phyloP scores from a whole-genome alignment of 2,797 vertebrate species.

The Myripristis murdjan region DNA sequence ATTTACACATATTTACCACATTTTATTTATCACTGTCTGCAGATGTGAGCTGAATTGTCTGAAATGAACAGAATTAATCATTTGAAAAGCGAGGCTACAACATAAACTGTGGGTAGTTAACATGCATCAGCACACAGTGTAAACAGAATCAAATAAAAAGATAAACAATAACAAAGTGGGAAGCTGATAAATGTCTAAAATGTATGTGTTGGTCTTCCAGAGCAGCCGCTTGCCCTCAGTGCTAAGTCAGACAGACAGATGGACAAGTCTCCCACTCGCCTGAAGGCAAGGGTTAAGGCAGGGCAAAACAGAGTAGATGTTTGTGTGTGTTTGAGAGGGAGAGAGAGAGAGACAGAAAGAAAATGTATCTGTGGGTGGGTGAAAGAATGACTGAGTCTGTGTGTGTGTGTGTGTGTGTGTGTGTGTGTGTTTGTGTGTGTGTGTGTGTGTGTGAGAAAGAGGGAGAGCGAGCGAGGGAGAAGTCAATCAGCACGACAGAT shows the following conservation, averaged over 20 bases:
- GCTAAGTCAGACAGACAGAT: slow-evolving; percentile 89
- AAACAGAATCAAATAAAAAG: background rate
- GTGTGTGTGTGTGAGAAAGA: background rate
- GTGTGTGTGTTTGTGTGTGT: too few relatives aligned
- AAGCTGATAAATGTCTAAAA: background rate
- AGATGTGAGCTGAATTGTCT: background rate
- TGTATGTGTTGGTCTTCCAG: background rate
- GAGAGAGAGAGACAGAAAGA: slow-evolving; percentile 2
- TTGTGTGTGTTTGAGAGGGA: background rate
- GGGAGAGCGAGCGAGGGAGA: background rate
- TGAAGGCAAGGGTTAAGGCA: slow-evolving; percentile 79
- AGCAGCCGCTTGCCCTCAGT: slow-evolving; percentile 57
- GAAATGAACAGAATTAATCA: background rate
- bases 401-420: too few relatives aligned
- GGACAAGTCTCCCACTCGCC: slow-evolving; percentile 85
- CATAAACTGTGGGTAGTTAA: background rate
- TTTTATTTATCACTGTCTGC: background rate
- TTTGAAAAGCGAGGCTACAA: background rate
- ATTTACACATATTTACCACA: background rate
- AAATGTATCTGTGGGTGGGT: slow-evolving; percentile 31
- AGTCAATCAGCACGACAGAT: slow-evolving; percentile 37
- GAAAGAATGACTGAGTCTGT: slow-evolving; percentile 1
- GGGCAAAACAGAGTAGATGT: slow-evolving; percentile 8
- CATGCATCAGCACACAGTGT: background rate
- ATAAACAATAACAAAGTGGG: background rate